Base-by-base conservation (phyloP, 2,888 invertebrate genomes). In the Netelia melanura region DNA sequence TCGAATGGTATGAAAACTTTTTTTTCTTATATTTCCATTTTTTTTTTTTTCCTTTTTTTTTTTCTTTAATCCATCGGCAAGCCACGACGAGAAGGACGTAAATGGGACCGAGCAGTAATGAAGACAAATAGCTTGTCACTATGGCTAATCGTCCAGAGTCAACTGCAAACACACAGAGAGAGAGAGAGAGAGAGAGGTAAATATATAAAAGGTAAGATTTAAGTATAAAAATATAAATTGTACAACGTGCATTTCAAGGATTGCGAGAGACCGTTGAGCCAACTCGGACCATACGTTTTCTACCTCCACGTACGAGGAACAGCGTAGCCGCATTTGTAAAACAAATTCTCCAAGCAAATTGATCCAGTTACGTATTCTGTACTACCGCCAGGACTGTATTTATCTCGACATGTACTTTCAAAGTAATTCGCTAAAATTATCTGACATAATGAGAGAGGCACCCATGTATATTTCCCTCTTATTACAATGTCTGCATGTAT, bases 401-500 rank as follows among this genome's bases (percentile, higher is more conserved):
- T 44, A 56, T 76, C 78, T 54, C 38, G 8, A 25, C 44, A 38
- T 64, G 43, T 54, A 72, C 64, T 72, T 72, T 80, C 65, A 21
- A 56, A 65, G 44, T 72, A 80, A 80, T 72, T 65, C 72, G 43
- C 64, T 64, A 21, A 72, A 80, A 80, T 80, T 80, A 80, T 52
- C 10, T 54, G 52, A 52, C 21, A 64, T 38, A 70, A 62, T 48
- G 21, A 5, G 43, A 71, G 54, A 52, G 52, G 11, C 14, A 52
- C 14, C 11, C 11, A 52, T 10, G n/a, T 9, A 52, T 9, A 52
- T 11, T n/a, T 10, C 52, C 79, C 44, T 21, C 65, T 64, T 71
- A 64, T 44, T 48, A 56, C 54, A 23, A 21, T 70, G 52, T 23
- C 43, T 21, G 61, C 52, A 70, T 64, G 11, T 3, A 21, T 21